These are phyloP conservation scores for Etia nguti DNA, from an alignment of 2,113 vertebrate species.

Conservation along the genomic window DNA sequence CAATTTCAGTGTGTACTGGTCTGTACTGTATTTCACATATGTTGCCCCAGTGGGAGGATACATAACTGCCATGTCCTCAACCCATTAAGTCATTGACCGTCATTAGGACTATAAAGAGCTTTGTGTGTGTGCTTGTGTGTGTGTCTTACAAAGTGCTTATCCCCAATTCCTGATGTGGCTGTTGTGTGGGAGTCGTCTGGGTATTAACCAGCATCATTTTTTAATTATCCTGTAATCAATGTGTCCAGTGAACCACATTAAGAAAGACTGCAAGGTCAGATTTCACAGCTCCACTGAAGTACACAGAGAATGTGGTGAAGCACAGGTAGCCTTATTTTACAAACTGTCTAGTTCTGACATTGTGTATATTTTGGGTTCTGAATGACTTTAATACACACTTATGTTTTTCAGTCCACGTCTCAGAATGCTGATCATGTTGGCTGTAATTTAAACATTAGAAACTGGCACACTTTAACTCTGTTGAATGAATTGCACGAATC, in stretches of 20 bases:
- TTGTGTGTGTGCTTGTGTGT: neutral
- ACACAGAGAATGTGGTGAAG: neutral
- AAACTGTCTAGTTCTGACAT: neutral
- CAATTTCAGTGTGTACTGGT: neutral
- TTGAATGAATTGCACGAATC: neutral
- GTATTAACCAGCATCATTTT: conserved; percentile 1
- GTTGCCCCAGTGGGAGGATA: neutral
- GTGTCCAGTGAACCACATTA: conserved; percentile 16
- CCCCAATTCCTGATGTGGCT: neutral
- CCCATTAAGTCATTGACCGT: neutral
- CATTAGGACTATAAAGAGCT: neutral
- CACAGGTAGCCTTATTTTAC: neutral
- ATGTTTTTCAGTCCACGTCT: neutral
- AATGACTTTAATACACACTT: neutral
- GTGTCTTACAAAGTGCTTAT: neutral
- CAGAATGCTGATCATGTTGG: neutral
- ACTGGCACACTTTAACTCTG: neutral
- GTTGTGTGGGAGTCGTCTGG: neutral
- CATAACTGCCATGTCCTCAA: neutral
- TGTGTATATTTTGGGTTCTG: neutral
- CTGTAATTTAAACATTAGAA: neutral
- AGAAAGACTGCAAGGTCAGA: neutral
- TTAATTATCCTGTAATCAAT: conserved; percentile 27
- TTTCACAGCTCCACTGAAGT: neutral
- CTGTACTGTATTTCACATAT: neutral